These are phyloP conservation scores for Parnassius mnemosyne DNA, from an alignment of 2,888 invertebrate species.

Conservation along the genomic window DNA sequence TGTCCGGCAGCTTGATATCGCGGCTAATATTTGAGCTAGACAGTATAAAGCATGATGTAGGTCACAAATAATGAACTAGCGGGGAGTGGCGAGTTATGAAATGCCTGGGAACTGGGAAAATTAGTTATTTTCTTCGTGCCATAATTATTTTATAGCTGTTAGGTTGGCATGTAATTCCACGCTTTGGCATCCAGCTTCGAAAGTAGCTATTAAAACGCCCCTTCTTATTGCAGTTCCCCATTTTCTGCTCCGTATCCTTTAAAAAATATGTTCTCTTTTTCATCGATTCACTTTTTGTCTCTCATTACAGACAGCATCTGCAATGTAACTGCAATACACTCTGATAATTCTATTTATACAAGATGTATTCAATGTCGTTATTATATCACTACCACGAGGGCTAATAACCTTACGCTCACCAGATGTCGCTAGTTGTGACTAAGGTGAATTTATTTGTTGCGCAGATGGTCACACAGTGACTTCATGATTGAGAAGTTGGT, in stretches of 20 bases:
- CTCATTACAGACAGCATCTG: no score
- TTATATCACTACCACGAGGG: no score
- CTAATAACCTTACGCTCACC: no score
- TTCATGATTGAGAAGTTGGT: no score
- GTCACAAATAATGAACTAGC: not conserved
- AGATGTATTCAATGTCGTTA: no score
- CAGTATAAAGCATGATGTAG: slow-evolving; percentile 5
- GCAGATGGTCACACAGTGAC: no score
- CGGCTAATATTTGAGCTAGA: slow-evolving; percentile 5
- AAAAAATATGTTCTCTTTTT: slow-evolving; percentile 6
- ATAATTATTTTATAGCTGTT: slow-evolving; percentile 28
- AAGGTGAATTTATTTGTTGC: no score
- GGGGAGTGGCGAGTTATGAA: slow-evolving; percentile 6
- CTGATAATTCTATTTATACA: no score
- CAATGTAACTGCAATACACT: no score
- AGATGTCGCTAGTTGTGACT: no score
- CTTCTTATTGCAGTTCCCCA: not conserved
- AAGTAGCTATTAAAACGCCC: slow-evolving; percentile 9
- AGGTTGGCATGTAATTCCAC: slow-evolving; percentile 24
- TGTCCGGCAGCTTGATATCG: slow-evolving; percentile 6
- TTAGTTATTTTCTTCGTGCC: slow-evolving; percentile 24
- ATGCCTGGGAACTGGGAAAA: slow-evolving; percentile 12
- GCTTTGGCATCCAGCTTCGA: slow-evolving; percentile 13
- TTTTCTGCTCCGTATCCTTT: not conserved
- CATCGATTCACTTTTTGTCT: no score